Evolutionary conservation across 2,888 invertebrate species (phyloP).

Genomic region (Brenthis ino): DNA sequence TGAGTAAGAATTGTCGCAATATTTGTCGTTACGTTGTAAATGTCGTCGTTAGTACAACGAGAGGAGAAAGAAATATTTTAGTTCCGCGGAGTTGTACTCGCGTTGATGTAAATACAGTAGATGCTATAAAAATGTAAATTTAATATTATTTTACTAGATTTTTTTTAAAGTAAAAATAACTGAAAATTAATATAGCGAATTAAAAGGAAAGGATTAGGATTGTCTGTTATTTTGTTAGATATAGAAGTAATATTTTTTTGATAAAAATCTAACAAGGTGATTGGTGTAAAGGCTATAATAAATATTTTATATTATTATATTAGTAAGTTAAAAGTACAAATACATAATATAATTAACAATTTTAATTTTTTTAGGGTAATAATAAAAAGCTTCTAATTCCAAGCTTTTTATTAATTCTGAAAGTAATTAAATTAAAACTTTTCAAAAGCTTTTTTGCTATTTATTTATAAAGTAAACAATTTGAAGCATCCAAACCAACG

Average conservation of each 20-base stretch:
- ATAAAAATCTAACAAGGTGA: too few species aligned
- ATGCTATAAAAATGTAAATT: slow-evolving; percentile 27
- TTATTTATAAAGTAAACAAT: slow-evolving; percentile 4
- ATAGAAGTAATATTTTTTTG: too few species aligned
- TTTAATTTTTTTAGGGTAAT: too few species aligned
- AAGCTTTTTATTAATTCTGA: not conserved
- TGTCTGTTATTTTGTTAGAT: too few species aligned
- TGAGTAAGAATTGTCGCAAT: slow-evolving; percentile 48
- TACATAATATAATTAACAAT: too few species aligned
- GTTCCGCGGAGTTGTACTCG: slow-evolving; percentile 54
- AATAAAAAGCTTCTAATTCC: too few species aligned
- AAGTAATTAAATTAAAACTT: not conserved
- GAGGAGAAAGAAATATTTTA: slow-evolving; percentile 65
- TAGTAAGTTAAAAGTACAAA: too few species aligned
- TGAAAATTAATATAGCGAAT: too few species aligned
- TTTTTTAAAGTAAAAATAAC: not conserved
- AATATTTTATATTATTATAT: too few species aligned
- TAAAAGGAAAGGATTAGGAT: too few species aligned
- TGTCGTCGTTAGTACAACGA: slow-evolving; percentile 51
- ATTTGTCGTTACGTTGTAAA: slow-evolving; percentile 64
- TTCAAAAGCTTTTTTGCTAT: not conserved
- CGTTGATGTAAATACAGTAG: slow-evolving; percentile 47
- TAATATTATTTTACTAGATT: not conserved
- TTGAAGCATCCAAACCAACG: slow-evolving; percentile 44
- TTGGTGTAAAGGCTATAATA: too few species aligned